phyloP scores from a whole-genome alignment of 2,113 vertebrate genomes.

The Diphyllodes magnificus region DNA sequence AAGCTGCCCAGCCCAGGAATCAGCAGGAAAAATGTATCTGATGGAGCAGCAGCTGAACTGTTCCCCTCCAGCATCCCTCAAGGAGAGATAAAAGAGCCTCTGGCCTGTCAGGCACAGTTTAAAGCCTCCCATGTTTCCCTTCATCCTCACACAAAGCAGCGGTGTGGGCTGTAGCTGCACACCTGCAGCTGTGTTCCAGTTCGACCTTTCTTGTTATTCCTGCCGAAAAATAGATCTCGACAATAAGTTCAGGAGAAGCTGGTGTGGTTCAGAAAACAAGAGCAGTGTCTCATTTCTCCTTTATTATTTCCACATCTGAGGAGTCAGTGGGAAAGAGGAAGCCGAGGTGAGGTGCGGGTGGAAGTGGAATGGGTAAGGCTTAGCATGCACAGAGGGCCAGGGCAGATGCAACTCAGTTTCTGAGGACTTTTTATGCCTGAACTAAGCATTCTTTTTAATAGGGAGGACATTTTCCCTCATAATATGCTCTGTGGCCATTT shows the following conservation, averaged over 20 bases:
- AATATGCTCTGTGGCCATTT: background rate
- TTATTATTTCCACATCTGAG: slow-evolving; percentile 21
- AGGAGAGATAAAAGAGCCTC: slow-evolving; percentile 27
- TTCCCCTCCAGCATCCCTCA: background rate
- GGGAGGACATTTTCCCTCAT: background rate
- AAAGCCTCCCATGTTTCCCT: background rate
- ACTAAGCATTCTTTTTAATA: background rate
- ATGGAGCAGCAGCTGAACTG: background rate
- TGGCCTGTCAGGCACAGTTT: background rate
- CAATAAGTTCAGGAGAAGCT: slow-evolving; percentile 20
- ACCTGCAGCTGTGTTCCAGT: slow-evolving; percentile 45
- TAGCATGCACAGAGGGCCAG: background rate
- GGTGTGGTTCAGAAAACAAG: slow-evolving; percentile 12
- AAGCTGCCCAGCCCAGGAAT: background rate
- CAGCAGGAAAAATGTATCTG: background rate
- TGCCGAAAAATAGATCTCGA: slow-evolving; percentile 39
- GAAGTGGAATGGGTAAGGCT: background rate
- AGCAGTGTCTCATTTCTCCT: slow-evolving; percentile 5
- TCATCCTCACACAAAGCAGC: background rate
- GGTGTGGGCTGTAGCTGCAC: background rate
- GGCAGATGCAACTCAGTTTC: background rate
- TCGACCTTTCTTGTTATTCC: slow-evolving; percentile 17
- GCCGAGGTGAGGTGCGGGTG: background rate
- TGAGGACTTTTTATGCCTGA: background rate
- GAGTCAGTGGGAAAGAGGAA: background rate